Evolutionary conservation across 2,113 vertebrate species (phyloP), one percentile per base, ranked within the genome.

Genomic region (Alethe diademata): DNA sequence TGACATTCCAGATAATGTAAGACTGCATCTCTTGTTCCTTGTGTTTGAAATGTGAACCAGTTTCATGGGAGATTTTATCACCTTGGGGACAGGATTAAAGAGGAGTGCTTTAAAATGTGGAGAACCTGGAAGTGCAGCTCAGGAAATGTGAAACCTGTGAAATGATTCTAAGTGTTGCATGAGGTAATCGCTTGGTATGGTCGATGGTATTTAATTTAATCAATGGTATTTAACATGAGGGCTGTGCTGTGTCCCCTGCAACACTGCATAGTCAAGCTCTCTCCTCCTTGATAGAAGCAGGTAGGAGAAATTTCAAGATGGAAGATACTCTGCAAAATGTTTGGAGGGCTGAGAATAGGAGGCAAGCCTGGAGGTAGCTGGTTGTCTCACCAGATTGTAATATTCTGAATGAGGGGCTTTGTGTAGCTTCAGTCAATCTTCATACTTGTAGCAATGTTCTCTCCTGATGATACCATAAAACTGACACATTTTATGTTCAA

Each of bases 1-100:
- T 96, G 98, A 99, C 51, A 93, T 98, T 88, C 61, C 90, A 11
- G 98, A 99, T 96, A 96, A 97, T 4, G 99, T 99, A 97, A 99
- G 98, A 90, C 38, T 88, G 51, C 47, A 76, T 56, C 40, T 93
- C 40, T 60, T 54, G 20, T 54, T 78, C 45, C 83, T 62, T 73
- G 24, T 58, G 60, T 91, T 70, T 76, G 75, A 86, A 86, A 83
- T 43, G n/a, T 71, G 62, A 94, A 74, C 29, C 22, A 10, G 5
- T 73, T 87, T 58, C 9, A 3, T 12, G 35, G 48, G 71, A 25
- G 6, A 45, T 70, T 65, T 76, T 62, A 66, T 87, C 53, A 75
- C 92, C 58, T 9, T 60, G 36, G 56, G 85, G 86, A 88, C 72
- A 84, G 38, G 38, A 43, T 83, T 80, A 80, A 90, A 90, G 43